Conservation (phyloP, 2,888 invertebrate species). For the Litoditis marina region DNA sequence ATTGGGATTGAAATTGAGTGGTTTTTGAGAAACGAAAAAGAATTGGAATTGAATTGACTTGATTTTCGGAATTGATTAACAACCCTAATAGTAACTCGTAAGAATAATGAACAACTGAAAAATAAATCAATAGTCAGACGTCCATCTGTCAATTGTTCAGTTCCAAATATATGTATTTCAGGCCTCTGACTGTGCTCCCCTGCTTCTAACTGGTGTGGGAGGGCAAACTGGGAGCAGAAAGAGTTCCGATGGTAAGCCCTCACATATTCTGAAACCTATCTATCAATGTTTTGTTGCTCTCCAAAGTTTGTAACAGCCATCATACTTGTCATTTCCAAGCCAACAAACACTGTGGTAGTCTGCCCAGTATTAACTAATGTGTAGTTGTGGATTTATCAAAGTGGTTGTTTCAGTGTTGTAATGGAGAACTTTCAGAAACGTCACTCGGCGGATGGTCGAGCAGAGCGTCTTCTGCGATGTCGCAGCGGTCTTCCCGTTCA, state of each 20-base stretch:
- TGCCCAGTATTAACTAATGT: no score
- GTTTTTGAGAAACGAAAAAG: no score
- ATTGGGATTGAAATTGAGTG: no score
- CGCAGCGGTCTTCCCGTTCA: conserved; percentile 54
- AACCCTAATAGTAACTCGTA: no score
- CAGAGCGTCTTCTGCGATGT: conserved; percentile 58
- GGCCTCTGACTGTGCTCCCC: conserved; percentile 58
- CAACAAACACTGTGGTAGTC: no score
- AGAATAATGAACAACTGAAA: background rate
- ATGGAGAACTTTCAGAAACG: conserved; percentile 55
- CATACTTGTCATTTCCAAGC: conserved; percentile 1
- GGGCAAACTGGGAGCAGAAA: conserved; percentile 38
- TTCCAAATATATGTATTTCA: conserved; percentile 6
- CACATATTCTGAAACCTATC: no score
- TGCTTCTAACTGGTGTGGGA: conserved; percentile 43
- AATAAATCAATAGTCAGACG: no score
- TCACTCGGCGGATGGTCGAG: conserved; percentile 60
- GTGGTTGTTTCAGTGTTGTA: background rate
- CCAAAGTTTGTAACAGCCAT: no score
- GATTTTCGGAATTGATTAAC: no score
- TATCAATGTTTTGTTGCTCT: no score
- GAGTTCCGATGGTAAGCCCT: conserved; percentile 43
- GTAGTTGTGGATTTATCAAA: background rate
- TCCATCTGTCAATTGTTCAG: background rate
- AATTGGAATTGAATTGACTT: no score